A percentile compares a stretch with the other conserved stretches of the same genome.
Conservation (phyloP, 2,797 vertebrate genomes). For the Mormyrus hasselquistii region DNA sequence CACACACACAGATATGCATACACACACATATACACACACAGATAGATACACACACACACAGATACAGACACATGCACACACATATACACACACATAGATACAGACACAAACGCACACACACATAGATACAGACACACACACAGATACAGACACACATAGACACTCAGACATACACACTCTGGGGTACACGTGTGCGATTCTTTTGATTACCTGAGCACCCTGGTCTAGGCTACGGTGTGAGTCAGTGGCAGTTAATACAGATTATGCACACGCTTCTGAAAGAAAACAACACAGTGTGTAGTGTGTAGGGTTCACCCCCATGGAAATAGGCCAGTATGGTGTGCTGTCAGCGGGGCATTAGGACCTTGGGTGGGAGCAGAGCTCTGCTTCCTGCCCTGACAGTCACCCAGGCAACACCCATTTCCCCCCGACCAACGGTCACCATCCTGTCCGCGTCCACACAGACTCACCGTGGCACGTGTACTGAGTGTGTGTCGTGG, state of each 20-base stretch:
- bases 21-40: neutral
- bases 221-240: neutral
- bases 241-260: neutral
- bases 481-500: neutral
- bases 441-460: neutral
- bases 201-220: neutral
- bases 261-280: neutral
- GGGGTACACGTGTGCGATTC: neutral
- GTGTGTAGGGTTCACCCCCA: neutral
- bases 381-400: constrained; percentile 12
- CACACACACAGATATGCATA: neutral
- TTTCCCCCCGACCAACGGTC: neutral
- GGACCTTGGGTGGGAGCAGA: neutral
- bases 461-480: neutral
- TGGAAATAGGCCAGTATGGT: neutral
- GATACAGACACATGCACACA: neutral
- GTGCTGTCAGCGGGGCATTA: neutral
- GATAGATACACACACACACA: neutral
- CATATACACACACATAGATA: neutral
- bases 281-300: neutral
- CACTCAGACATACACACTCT: neutral
- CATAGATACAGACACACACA: neutral
- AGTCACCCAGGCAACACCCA: neutral
- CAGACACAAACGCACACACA: neutral
- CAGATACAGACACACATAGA: neutral